phyloP scores from a whole-genome alignment of 2,888 invertebrate genomes.

The Hirtodrosophila histrioides region DNA sequence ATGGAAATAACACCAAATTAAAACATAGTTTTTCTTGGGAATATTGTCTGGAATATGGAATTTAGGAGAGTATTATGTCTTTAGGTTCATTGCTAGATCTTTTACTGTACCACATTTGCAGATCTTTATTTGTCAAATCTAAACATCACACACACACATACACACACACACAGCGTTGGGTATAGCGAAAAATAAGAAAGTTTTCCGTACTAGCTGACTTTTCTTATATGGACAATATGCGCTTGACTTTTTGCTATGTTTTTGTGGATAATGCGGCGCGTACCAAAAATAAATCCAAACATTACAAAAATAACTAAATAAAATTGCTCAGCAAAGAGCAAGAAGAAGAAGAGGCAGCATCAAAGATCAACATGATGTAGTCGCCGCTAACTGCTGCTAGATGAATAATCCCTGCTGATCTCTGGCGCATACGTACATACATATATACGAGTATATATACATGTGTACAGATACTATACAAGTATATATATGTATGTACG shows the following conservation, averaged over 20 bases:
- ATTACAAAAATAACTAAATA: conserved; percentile 72
- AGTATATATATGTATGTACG: conserved; percentile 11
- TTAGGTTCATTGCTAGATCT: conserved; percentile 1
- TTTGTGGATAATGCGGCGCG: conserved; percentile 59
- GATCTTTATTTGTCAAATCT: conserved; percentile 32
- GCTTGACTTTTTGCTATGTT: conserved; percentile 66
- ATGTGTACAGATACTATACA: conserved; percentile 23
- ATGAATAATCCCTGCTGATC: conserved; percentile 76
- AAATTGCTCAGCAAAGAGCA: conserved; percentile 43
- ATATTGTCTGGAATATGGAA: no score
- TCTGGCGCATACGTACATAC: conserved; percentile 36
- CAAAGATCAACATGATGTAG: conserved; percentile 62
- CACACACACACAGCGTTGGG: background rate
- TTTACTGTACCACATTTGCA: conserved; percentile 33
- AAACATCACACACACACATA: conserved; percentile 22
- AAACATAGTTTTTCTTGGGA: no score
- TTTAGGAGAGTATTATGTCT: background rate
- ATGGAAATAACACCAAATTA: no score
- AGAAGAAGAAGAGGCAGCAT: conserved; percentile 24
- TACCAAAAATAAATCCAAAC: conserved; percentile 76
- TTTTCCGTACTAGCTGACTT: conserved; percentile 32
- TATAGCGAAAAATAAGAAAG: conserved; percentile 9
- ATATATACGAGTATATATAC: conserved; percentile 10
- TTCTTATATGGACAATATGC: conserved; percentile 53
- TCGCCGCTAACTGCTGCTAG: conserved; percentile 29